Conservation (phyloP, 2,797 vertebrate genomes). For the Masticophis lateralis region DNA sequence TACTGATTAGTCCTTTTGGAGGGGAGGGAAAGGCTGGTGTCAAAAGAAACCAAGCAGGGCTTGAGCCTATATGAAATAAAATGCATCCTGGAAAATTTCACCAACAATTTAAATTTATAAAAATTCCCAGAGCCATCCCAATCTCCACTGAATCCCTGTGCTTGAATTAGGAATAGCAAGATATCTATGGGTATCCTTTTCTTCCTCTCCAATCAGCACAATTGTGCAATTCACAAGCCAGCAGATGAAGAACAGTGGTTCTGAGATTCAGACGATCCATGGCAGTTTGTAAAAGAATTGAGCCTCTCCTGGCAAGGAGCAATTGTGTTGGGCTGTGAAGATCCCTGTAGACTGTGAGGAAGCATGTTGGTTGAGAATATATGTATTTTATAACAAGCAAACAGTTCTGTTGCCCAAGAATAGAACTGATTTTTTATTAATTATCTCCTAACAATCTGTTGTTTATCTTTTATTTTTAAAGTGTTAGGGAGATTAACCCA, state of each 20-base stretch:
- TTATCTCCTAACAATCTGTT: conserved; percentile 42
- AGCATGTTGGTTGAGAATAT: conserved; percentile 37
- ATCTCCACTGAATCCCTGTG: neutral
- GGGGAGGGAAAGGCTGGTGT: neutral
- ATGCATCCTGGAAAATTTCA: neutral
- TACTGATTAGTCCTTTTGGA: neutral
- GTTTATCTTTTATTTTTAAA: conserved; percentile 49
- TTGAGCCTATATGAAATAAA: neutral
- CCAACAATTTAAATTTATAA: neutral
- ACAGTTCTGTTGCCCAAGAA: conserved; percentile 15
- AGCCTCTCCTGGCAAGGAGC: conserved; percentile 38
- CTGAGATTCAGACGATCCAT: conserved; percentile 26
- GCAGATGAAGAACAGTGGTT: neutral
- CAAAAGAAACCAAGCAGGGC: neutral
- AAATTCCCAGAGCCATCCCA: neutral
- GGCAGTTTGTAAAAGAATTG: conserved; percentile 45
- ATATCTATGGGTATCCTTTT: neutral
- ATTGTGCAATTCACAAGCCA: accelerated
- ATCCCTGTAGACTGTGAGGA: conserved; percentile 12
- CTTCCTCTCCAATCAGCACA: neutral
- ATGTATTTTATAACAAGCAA: neutral
- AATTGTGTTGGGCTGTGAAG: neutral
- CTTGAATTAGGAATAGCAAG: neutral
- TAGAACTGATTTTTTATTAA: conserved; percentile 50
- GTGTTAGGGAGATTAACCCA: conserved; percentile 47